Percentiles rank a stretch among this genome's conserved stretches.
Evolutionary conservation across 1,140 invertebrate species (phyloP).

Genomic region (Archivesica marissinica): DNA sequence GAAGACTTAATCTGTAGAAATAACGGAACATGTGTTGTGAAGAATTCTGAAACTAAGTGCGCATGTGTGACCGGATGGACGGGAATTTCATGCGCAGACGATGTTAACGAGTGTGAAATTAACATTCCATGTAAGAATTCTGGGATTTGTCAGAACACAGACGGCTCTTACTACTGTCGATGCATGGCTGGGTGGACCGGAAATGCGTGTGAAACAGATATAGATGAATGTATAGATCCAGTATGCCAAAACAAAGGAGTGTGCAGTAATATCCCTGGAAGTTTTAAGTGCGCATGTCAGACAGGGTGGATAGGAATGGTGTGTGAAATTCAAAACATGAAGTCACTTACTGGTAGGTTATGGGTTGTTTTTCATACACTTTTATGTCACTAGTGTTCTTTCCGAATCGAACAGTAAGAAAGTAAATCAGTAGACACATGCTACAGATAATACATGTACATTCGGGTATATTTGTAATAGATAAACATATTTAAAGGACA

Average conservation of each 20-base stretch:
- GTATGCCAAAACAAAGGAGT: constrained; percentile 51
- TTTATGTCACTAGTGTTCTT: neutral
- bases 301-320: constrained; percentile 44
- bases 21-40: constrained; percentile 38
- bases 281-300: constrained; percentile 47
- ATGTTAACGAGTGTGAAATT: constrained; percentile 51
- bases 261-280: constrained; percentile 52
- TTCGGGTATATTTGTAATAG: neutral
- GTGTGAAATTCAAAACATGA: constrained; percentile 30
- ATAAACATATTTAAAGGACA: neutral
- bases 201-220: constrained; percentile 49
- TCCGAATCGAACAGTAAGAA: neutral
- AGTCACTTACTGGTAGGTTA: neutral
- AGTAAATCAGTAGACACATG: neutral
- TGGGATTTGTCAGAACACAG: constrained; percentile 61
- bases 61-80: constrained; percentile 50
- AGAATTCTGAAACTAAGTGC: constrained; percentile 47
- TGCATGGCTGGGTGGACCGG: constrained; percentile 64
- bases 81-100: constrained; percentile 54
- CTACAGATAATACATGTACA: neutral
- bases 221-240: constrained; percentile 57
- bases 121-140: constrained; percentile 59
- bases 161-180: constrained; percentile 57
- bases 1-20: constrained; percentile 4
- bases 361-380: neutral